Conservation (phyloP, 2,888 invertebrate species). For the Bibio marci region DNA sequence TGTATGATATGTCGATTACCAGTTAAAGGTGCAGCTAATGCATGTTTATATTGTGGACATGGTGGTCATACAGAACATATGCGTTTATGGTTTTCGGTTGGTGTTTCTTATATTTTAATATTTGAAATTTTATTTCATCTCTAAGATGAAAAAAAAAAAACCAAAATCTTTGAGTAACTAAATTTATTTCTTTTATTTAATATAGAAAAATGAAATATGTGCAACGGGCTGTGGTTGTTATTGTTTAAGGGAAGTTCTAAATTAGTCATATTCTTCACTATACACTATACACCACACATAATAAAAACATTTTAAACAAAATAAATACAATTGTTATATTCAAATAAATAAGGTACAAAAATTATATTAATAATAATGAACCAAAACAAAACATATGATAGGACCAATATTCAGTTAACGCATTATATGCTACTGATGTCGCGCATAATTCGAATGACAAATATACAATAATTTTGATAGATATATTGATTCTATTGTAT, state of each 20-base stretch:
- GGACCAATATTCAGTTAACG: too few relatives aligned
- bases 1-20: slow-evolving; percentile 76
- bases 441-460: too few relatives aligned
- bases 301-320: too few relatives aligned
- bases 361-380: too few relatives aligned
- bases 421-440: too few relatives aligned
- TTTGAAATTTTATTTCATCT: not conserved
- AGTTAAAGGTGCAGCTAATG: slow-evolving; percentile 68
- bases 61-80: slow-evolving; percentile 81
- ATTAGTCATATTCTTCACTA: slow-evolving; percentile 15
- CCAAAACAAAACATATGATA: too few relatives aligned
- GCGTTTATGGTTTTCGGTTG: slow-evolving; percentile 55
- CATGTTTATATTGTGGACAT: slow-evolving; percentile 81
- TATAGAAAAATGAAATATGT: slow-evolving; percentile 50
- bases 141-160: too few relatives aligned
- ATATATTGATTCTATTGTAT: too few relatives aligned
- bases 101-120: not conserved
- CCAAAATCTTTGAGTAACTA: too few relatives aligned
- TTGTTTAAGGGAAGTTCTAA: slow-evolving; percentile 52
- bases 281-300: not conserved
- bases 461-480: too few relatives aligned
- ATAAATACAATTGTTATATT: too few relatives aligned
- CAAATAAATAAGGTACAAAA: too few relatives aligned
- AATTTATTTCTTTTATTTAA: slow-evolving; percentile 7
- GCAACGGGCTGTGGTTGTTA: slow-evolving; percentile 87